A percentile compares a stretch with the other conserved stretches of the same genome.
Evolutionary conservation across 2,888 invertebrate genomes (phyloP).

Genomic region (Dioctria rufipes): DNA sequence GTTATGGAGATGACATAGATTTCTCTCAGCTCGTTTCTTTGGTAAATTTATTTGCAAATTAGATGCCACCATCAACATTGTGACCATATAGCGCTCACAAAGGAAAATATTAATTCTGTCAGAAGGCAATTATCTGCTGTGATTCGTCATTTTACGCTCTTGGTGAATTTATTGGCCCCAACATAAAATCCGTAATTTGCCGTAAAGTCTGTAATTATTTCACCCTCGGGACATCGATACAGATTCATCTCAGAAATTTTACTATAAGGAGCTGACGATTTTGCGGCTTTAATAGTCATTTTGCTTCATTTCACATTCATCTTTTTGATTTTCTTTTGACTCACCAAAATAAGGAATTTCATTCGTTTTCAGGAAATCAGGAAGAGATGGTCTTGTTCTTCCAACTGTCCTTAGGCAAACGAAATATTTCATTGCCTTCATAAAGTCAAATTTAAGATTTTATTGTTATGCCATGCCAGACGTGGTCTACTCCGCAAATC

Average conservation of each 20-base stretch:
- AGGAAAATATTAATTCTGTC: not conserved
- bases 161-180: slow-evolving; percentile 25
- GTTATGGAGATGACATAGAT: slow-evolving; percentile 3
- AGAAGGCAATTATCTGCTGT: slow-evolving; percentile 34
- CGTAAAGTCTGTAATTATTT: slow-evolving; percentile 43
- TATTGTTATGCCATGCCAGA: not conserved
- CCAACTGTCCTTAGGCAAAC: not conserved
- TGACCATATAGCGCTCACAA: too few relatives aligned
- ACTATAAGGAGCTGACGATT: slow-evolving; percentile 13
- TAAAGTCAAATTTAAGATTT: slow-evolving; percentile 40
- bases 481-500: not conserved
- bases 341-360: slow-evolving; percentile 1
- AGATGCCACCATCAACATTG: not conserved
- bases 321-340: slow-evolving; percentile 6
- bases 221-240: slow-evolving; percentile 17
- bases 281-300: slow-evolving; percentile 13
- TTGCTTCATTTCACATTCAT: slow-evolving; percentile 21
- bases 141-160: slow-evolving; percentile 24
- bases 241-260: slow-evolving; percentile 11
- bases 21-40: slow-evolving; percentile 30
- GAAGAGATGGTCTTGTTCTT: not conserved
- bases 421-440: slow-evolving; percentile 13
- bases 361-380: not conserved
- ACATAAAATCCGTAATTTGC: slow-evolving; percentile 36
- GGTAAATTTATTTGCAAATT: slow-evolving; percentile 40